These are phyloP conservation scores for Rhagoletis zephyria DNA, from an alignment of 1,140 invertebrate genomes.

Conservation along the genomic window DNA sequence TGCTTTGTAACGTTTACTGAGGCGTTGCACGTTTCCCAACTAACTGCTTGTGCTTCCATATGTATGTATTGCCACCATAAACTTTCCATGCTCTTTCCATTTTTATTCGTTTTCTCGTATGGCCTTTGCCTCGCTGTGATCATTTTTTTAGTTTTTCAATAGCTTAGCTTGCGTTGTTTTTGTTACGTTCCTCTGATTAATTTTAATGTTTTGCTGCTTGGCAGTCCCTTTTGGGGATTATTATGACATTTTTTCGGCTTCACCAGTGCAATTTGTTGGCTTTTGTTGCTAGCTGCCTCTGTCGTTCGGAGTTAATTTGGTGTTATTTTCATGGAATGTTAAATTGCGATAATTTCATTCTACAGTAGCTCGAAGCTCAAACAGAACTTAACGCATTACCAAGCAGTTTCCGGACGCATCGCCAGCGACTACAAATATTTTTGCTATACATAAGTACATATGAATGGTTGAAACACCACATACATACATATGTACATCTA, in stretches of 20 bases:
- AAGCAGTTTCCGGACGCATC: too few species aligned
- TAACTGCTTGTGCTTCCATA: neutral
- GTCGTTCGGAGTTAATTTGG: neutral
- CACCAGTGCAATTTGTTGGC: neutral
- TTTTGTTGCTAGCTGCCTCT: neutral
- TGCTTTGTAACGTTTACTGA: neutral
- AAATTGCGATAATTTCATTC: slow-evolving; percentile 3
- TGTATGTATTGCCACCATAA: neutral
- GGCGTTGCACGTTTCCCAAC: neutral
- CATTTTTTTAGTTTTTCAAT: neutral
- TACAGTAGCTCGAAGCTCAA: neutral
- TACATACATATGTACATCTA: too few species aligned
- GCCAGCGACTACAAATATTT: too few species aligned
- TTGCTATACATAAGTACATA: too few species aligned
- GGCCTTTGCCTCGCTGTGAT: neutral
- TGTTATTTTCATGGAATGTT: slow-evolving; percentile 37
- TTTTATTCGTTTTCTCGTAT: neutral
- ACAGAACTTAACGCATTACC: neutral
- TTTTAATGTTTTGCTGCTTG: neutral
- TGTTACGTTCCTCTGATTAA: neutral
- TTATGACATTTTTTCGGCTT: neutral
- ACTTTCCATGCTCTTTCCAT: neutral
- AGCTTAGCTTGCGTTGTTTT: neutral
- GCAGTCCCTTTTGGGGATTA: slow-evolving; percentile 11
- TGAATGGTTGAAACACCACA: too few species aligned